Evolutionary conservation across 1,140 invertebrate genomes (phyloP), one percentile per base, ranked within the genome.

Genomic region (Atta cephalotes): DNA sequence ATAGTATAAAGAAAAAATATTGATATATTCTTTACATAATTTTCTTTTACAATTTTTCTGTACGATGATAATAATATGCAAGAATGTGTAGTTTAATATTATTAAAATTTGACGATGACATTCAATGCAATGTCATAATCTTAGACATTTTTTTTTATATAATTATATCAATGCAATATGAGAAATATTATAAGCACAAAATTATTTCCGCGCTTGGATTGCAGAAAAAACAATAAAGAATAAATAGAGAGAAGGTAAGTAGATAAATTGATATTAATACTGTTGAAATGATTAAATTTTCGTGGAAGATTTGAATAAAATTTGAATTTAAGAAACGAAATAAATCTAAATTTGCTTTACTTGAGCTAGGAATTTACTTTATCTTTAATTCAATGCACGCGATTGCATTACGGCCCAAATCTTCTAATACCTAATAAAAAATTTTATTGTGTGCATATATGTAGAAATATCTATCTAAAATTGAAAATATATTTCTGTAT

Each of bases 1-100:
- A 14, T 21, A 39, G 4, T 35, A 3, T 45, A n/a, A 68, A 45
- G 2, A 68, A 45, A 66, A 4, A 21, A 68, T 14, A 66, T 66
- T 66, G 18, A 45, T 39, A 3, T 39, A 6, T 39, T 12, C 7
- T 18, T 10, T 31, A 63, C 14, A 2, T 51, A 51, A 51, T 45
- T 66, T 10, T 39, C 4, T 10, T 21, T 5, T 39, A 45, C 10
- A 68, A 14, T 10, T 39, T 45, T 39, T 68, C 35, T 45, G 31
- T 66, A 21, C 4, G 4, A 68, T 16, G 45, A 45, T 45, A 68
- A 66, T 31, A 16, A 21, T 10, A 65, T 35, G 18, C 28, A 3
- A 35, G n/a, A 68, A 3, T 14, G 65, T 35, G 65, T 35, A 68
- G 10, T 45, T 45, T 68, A 68, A 35, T 21, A 68, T 68, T 68